phyloP scores from a whole-genome alignment of 2,797 vertebrate species.

The Ptychobarbus kaznakovi region DNA sequence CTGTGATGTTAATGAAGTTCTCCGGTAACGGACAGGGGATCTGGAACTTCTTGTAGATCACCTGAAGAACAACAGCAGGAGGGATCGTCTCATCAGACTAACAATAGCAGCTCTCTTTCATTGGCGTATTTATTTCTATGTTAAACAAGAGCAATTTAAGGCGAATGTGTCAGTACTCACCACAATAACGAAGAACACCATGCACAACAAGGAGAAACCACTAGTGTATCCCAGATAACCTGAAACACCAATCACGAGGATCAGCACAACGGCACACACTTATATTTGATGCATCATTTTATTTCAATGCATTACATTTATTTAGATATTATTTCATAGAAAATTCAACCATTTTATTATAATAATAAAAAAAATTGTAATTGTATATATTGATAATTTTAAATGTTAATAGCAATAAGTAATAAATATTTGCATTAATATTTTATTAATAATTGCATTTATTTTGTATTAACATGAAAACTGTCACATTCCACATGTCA shows the following conservation, averaged over 20 bases:
- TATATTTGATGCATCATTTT: not conserved
- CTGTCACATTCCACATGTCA: no score
- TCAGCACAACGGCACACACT: not conserved
- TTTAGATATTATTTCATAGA: not conserved
- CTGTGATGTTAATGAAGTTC: slow-evolving; percentile 59
- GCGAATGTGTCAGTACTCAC: slow-evolving; percentile 78
- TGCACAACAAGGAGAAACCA: slow-evolving; percentile 94
- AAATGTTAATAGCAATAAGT: no score
- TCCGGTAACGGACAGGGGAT: slow-evolving; percentile 82
- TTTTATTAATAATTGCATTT: no score
- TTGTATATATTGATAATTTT: no score
- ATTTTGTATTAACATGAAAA: no score
- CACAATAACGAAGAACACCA: slow-evolving; percentile 98
- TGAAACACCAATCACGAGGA: slow-evolving; percentile 62
- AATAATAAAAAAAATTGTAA: not conserved
- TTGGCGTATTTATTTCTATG: not conserved
- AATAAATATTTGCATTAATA: no score
- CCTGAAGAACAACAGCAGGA: slow-evolving; percentile 74
- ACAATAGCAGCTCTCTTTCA: not conserved
- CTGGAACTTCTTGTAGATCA: slow-evolving; percentile 97
- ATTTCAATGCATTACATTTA: not conserved
- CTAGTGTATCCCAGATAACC: slow-evolving; percentile 98
- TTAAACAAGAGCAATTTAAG: not conserved
- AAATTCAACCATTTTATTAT: not conserved
- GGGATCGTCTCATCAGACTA: not conserved